phyloP scores from a whole-genome alignment of 2,113 vertebrate species.

The Peromyscus maniculatus region DNA sequence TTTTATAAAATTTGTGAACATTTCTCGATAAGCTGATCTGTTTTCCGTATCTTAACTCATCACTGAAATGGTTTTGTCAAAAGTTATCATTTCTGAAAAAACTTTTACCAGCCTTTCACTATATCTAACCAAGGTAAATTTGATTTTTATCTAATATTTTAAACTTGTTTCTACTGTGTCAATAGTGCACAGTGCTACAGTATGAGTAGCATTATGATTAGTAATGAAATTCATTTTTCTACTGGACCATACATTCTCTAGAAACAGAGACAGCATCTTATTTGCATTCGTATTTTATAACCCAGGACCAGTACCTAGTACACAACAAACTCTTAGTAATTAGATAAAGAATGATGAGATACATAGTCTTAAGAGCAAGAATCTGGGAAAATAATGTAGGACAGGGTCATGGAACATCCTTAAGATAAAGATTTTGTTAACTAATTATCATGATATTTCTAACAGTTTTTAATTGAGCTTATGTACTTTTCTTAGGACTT shows the following conservation, averaged over 20 bases:
- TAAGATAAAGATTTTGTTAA: background rate
- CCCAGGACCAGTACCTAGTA: background rate
- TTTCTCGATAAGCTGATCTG: background rate
- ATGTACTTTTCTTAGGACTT: constrained; percentile 17
- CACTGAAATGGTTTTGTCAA: constrained; percentile 11
- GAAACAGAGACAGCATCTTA: background rate
- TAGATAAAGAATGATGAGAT: background rate
- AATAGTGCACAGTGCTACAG: background rate
- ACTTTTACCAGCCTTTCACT: background rate
- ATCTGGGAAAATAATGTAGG: background rate
- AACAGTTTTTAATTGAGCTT: background rate
- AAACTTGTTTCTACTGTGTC: background rate
- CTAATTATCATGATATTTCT: background rate
- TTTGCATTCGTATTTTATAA: constrained; percentile 1
- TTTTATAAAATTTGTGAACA: constrained; percentile 15
- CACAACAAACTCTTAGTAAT: background rate
- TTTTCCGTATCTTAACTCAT: background rate
- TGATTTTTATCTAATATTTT: background rate
- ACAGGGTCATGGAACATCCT: background rate
- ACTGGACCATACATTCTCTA: background rate
- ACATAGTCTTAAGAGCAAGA: background rate
- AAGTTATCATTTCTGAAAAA: background rate
- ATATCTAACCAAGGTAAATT: background rate
- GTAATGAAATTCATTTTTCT: constrained; percentile 4
- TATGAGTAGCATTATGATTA: background rate